These are phyloP conservation scores for Dorcus hopei DNA, from an alignment of 2,888 invertebrate genomes.

Conservation along the genomic window DNA sequence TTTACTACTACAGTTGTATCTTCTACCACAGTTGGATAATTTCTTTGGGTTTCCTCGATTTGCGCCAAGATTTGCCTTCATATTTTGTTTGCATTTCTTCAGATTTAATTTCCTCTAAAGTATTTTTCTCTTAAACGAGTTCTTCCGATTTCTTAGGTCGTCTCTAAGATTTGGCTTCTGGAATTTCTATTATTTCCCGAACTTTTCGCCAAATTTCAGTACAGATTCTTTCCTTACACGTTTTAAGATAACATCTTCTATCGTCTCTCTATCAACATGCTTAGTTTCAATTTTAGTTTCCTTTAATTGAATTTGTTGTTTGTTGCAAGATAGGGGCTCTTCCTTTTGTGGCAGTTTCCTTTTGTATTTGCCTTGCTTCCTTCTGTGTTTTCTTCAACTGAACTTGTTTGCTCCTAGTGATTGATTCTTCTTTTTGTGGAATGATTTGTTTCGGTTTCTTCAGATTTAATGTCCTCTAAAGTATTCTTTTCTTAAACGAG, in stretches of 20 bases:
- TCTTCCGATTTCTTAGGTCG: constrained; percentile 26
- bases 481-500: background rate
- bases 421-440: constrained; percentile 22
- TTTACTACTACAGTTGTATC: background rate
- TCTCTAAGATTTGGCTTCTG: constrained; percentile 32
- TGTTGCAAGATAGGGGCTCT: constrained; percentile 56
- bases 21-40: constrained; percentile 44
- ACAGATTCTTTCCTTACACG: constrained; percentile 35
- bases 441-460: constrained; percentile 5
- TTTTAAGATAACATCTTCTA: constrained; percentile 48
- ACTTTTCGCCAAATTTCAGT: constrained; percentile 21
- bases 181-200: constrained; percentile 21
- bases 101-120: constrained; percentile 25
- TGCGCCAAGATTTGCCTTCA: constrained; percentile 20
- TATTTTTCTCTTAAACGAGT: background rate
- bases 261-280: constrained; percentile 20
- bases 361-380: constrained; percentile 53
- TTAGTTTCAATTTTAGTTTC: constrained; percentile 37
- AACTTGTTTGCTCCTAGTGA: constrained; percentile 64
- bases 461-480: constrained; percentile 26
- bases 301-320: constrained; percentile 59
- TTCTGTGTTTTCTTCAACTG: constrained; percentile 48
- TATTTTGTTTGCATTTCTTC: constrained; percentile 11
- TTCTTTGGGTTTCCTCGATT: constrained; percentile 22
- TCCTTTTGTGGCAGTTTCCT: constrained; percentile 42